Evolutionary conservation across 2,888 invertebrate species (phyloP), one percentile per base, ranked within the genome.

Genomic region (Caenorhabditis drosophilae): DNA sequence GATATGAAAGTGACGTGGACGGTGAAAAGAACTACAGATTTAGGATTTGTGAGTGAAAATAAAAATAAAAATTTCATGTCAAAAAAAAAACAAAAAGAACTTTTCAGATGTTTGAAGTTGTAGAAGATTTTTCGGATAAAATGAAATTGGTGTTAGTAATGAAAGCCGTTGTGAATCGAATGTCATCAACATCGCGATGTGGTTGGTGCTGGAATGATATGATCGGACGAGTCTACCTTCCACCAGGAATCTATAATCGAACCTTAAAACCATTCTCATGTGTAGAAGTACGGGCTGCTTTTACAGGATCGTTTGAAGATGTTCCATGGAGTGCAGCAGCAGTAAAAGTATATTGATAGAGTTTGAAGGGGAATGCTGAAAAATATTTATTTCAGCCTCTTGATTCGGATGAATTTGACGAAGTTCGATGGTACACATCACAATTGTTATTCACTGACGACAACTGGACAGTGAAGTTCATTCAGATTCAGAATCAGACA

Each of bases 201-300:
- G 72, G 70, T 4, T 78, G 77, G 77, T 55, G 76, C 23, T 78
- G 78, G 78, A 76, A 78, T 51, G 78, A 78, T 57, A 53, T 69
- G 12, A 66, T 78, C 45, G 78, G 78, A 40, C 59, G 75, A n/a
- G 60, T 75, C 7, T 71, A 64, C 27, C 46, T 71, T 23, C 67
- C 68, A 40, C 52, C 60, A 15, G 18, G 38, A 7, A 42, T 36
- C 23, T 67, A 50, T 25, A 40, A 44, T 6, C 34, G 36, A 4
- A 40, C 41, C 31, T 38, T 75, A 52, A 50, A 54, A 22, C n/a
- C 69, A 2, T 56, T 73, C 52, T 57, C 40, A 9, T 51, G 54
- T 36, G 71, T 75, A 22, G 56, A 60, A 38, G 45, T 72, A 22
- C 52, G 54, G 9, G 68, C 61, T n/a, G 34, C 54, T 20, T 77